Base-by-base conservation (phyloP, 2,113 vertebrate genomes). In the Crypturellus undulatus region DNA sequence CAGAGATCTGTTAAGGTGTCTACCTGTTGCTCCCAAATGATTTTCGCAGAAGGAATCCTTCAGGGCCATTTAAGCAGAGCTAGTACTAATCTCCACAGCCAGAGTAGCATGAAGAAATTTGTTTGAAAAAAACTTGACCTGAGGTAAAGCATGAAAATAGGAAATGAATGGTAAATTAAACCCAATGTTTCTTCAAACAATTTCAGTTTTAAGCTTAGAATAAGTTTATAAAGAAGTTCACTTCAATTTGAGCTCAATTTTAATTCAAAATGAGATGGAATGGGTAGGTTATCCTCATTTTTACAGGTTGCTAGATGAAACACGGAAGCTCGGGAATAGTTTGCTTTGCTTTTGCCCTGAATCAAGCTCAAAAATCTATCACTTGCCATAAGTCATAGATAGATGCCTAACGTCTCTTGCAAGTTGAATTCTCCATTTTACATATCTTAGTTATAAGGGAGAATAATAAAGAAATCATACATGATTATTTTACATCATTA, bases 291-390 rank as follows among this genome's bases (percentile, higher is more conserved):
- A 49, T 38, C 34, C 67, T 24, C 43, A 59, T 68, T 79, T 94
- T 84, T 69, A 49, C 36, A 87, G 32, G 43, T 25, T 4, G 43
- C 22, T 4, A 69, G 30, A 72, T 49, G n/a, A 82, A 84, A 93
- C 63, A 9, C 12, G 67, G 42, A 87, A 78, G 24, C 12, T 70
- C 54, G 54, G 12, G 21, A 22, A 85, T 70, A 76, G 12, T 79
- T 87, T 94, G 10, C n/a, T 83, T 91, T 90, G 25, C 6, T 40
- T 82, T 91, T 89, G 26, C 87, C 16, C 8, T 93, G 54, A 80
- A 52, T 89, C 49, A 80, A 22, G 8, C 59, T 91, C 54, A 79
- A 68, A 92, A 65, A 84, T 17, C 49, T 84, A 40, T 58, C 4
- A 56, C 6, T 30, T 83, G 36, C 32, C 12, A 67, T 67, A 91